Evolutionary conservation across 2,888 invertebrate genomes (phyloP), one percentile per base, ranked within the genome.

Genomic region (Leptothorax acervorum): DNA sequence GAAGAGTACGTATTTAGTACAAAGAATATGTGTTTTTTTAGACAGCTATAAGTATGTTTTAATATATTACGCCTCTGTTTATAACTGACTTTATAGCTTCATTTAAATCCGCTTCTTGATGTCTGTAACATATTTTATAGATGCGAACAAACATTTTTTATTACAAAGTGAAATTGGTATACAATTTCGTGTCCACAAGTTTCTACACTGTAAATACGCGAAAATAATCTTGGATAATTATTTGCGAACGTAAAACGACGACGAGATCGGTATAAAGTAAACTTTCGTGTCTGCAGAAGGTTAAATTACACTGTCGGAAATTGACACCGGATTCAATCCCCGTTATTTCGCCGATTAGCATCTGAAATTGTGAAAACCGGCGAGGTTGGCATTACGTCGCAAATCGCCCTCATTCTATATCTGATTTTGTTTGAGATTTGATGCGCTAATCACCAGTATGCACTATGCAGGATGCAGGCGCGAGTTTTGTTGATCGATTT

Each of bases 401-500:
- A 18, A 45, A 11, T 60, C 73, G 28, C 62, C 51, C 48, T 51
- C 79, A 28, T 81, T 81, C 68, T 31, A 5, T 66, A 31, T 57
- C 42, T 23, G 42, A 23, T 28, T 60, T 71, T 35, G 23, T 66
- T 66, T 4, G 31, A 78, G 45, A 70, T 45, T 11, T 2, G 45
- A 35, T 42, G 35, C 15, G 9, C 45, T 42, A 31, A 57, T 45
- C 55, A 23, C 1, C n/a, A 15, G 57, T 18, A 18, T 31, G 35
- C n/a, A n/a, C n/a, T 35, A 35, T 9, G 42, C 79, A 81, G 48
- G 79, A 81, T 73, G 48, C 70, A 45, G 45, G 28, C 42, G 55
- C 9, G 83, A 48, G 39, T 78, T 53, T n/a, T 82, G 53, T n/a
- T 71, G 82, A 28, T 42, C 48, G 73, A 78, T 79, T 81, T 74